Base-by-base conservation (phyloP, 2,797 vertebrate species). In the Melanogrammus aeglefinus region DNA sequence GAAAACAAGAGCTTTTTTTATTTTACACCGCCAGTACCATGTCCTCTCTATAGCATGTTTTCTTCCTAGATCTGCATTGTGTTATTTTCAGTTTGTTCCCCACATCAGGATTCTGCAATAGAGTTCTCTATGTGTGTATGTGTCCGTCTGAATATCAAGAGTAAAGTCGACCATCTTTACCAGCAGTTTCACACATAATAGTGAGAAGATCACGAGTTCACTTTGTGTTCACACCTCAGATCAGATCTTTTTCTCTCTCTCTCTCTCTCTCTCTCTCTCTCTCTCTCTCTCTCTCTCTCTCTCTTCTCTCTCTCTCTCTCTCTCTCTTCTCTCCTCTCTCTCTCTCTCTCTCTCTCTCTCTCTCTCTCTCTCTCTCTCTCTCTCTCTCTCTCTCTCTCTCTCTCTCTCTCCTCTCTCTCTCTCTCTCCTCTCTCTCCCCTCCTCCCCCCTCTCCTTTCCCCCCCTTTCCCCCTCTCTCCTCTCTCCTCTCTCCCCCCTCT, bases 11-110 rank as follows among this genome's bases (percentile, higher is more conserved):
- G 75, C 29, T 41, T 2, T 41, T 2, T 75, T 79, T 79, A 73
- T 82, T 82, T 83, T 73, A 81, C 21, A 69, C 83, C 57, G 83
- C 82, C 69, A 84, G 78, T 83, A 5, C 57, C 74, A 12, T 76
- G 16, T 44, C 7, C 80, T 79, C 74, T 41, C 31, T 35, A 33
- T 14, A 44, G 35, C 35, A 63, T 78, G 27, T 63, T 63, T 63
- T 63, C 18, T 63, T 21, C 6, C 51, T 63, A 63, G 51, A 63
- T 63, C 21, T 63, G 51, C 21, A 63, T 63, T 8, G 21, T 63
- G 51, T 63, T 63, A n/a, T n/a, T 63, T 63, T 1, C 21, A n/a
- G 51, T 63, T 63, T 63, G 18, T 63, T 63, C 13, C 4, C 18
- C 16, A 51, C 14, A 63, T 21, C 16, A 51, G 2, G 18, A 41